Conservation (phyloP, 2,113 vertebrate genomes). For the Sinocyclocheilus anshuiensis region DNA sequence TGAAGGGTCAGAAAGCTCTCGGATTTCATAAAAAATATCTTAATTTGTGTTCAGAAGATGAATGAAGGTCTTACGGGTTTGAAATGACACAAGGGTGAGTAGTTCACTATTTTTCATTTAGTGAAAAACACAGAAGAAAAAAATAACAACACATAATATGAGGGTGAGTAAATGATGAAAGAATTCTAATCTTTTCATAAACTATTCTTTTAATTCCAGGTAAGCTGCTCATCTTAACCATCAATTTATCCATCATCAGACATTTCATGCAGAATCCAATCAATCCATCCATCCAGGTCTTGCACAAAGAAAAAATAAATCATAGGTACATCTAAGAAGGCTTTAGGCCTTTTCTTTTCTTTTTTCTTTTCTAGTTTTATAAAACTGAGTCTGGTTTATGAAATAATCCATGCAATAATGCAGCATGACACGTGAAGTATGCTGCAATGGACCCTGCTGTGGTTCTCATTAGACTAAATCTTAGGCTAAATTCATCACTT, state of each 20-base stretch:
- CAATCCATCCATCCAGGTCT: background rate
- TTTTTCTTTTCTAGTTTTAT: background rate
- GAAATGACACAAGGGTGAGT: too few species aligned
- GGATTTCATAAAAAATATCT: too few species aligned
- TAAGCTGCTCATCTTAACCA: background rate
- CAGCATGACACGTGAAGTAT: background rate
- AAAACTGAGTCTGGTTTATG: background rate
- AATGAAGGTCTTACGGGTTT: too few species aligned
- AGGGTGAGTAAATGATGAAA: background rate
- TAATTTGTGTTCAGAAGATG: too few species aligned
- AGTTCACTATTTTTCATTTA: too few species aligned
- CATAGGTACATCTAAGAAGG: background rate
- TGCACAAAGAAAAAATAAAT: background rate
- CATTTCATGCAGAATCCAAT: background rate
- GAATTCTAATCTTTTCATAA: background rate
- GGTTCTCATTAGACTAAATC: conserved; percentile 7
- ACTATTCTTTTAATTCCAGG: background rate
- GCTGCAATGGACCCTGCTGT: background rate
- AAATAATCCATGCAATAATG: background rate
- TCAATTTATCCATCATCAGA: background rate
- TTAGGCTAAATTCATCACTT: background rate
- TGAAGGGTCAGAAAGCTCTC: too few species aligned
- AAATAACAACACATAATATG: background rate
- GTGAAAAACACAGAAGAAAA: too few species aligned
- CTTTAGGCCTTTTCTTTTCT: background rate